Percentiles rank a stretch among this genome's conserved stretches.
phyloP scores from a whole-genome alignment of 1,140 invertebrate species.

The Nylanderia fulva region DNA sequence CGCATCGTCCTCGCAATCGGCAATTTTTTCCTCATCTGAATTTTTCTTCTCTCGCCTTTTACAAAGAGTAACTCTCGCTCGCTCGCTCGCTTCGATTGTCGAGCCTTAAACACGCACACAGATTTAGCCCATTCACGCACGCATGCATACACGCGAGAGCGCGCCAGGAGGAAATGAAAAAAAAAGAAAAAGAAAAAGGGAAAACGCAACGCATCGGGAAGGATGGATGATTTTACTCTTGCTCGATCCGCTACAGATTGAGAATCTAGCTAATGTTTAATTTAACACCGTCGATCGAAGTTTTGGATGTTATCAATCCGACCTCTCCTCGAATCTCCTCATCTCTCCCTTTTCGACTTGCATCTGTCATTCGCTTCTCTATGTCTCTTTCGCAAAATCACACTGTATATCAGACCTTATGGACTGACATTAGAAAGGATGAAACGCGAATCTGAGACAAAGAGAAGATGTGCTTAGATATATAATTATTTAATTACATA shows the following conservation, averaged over 20 bases:
- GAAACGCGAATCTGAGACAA: constrained; percentile 14
- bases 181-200: constrained; percentile 56
- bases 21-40: constrained; percentile 19
- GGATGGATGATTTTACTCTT: constrained; percentile 31
- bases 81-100: constrained; percentile 63
- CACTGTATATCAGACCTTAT: constrained; percentile 54
- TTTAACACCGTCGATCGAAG: constrained; percentile 50
- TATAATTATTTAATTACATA: too few species aligned
- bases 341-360: background rate
- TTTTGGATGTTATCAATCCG: constrained; percentile 13
- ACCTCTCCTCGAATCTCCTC: background rate
- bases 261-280: constrained; percentile 42
- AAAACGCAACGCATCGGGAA: constrained; percentile 30
- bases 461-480: background rate
- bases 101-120: constrained; percentile 69
- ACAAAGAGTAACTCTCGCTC: constrained; percentile 59
- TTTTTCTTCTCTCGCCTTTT: constrained; percentile 20
- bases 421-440: constrained; percentile 45
- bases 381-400: background rate
- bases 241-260: constrained; percentile 12
- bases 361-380: background rate
- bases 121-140: constrained; percentile 68
- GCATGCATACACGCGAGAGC: constrained; percentile 72
- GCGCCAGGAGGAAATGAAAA: constrained; percentile 64
- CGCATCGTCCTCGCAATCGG: constrained; percentile 67